A percentile compares a stretch with the other conserved stretches of the same genome.
Conservation (phyloP, 2,113 vertebrate species). For the Eubucco bourcierii region DNA sequence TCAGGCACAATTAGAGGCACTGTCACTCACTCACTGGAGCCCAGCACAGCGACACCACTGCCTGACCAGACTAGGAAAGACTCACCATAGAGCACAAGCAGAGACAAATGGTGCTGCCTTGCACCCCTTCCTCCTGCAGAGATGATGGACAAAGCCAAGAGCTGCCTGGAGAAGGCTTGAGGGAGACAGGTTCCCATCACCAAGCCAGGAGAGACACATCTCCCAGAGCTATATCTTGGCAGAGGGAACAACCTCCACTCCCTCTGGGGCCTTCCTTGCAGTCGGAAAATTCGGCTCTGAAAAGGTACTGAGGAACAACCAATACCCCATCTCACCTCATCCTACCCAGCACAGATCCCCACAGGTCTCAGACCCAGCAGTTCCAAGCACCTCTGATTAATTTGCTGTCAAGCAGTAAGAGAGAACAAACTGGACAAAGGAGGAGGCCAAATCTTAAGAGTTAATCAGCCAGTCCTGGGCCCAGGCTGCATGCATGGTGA, state of each 20-base stretch:
- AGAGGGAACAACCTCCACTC: neutral
- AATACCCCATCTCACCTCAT: neutral
- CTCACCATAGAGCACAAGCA: neutral
- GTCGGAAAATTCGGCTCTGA: neutral
- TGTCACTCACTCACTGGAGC: neutral
- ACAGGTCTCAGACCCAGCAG: neutral
- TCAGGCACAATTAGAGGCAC: neutral
- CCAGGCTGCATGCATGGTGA: neutral
- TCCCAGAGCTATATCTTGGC: neutral
- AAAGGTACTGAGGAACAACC: neutral
- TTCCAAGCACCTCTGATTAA: neutral
- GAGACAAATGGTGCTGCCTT: neutral
- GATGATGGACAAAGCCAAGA: neutral
- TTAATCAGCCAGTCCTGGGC: neutral
- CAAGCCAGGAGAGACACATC: neutral
- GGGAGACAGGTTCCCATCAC: neutral
- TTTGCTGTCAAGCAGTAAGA: neutral
- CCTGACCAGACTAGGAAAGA: neutral
- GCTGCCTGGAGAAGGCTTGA: neutral
- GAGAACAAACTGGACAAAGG: neutral
- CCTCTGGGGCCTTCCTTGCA: neutral
- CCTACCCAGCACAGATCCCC: neutral
- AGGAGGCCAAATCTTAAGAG: neutral
- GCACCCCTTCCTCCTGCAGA: neutral
- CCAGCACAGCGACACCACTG: rapidly evolving